Conservation (phyloP, 2,797 vertebrate species). For the Luscinia megarhynchos region DNA sequence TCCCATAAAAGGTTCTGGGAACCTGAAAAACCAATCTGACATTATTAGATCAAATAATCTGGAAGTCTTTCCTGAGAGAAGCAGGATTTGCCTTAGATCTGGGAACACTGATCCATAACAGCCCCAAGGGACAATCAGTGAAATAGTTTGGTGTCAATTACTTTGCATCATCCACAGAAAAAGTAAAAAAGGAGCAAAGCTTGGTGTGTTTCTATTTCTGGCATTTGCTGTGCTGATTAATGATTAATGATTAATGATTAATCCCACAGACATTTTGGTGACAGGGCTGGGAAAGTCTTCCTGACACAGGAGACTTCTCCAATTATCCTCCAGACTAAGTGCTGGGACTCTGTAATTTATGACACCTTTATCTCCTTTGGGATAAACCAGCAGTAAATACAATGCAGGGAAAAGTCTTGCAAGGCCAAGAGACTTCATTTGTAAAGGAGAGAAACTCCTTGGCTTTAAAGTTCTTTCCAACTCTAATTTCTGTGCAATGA, state of each 20-base stretch:
- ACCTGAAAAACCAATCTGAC: not conserved
- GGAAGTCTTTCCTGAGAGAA: not conserved
- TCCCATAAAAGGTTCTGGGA: not conserved
- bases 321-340: constrained; percentile 33
- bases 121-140: not conserved
- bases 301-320: not conserved
- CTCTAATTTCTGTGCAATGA: not conserved
- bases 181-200: not conserved
- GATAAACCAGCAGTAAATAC: not conserved
- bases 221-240: not conserved
- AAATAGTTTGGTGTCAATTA: not conserved
- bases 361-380: not conserved
- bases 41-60: too few relatives aligned
- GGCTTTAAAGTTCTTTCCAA: not conserved
- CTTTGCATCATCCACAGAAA: not conserved
- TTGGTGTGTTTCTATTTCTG: not conserved
- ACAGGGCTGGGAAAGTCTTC: constrained; percentile 15
- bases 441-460: not conserved
- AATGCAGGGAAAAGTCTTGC: not conserved
- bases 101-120: not conserved
- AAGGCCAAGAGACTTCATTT: not conserved
- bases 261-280: not conserved
- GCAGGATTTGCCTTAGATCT: not conserved
- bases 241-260: not conserved
- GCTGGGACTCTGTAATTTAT: constrained; percentile 11